Percentiles rank a stretch among this genome's conserved stretches.
These are phyloP conservation scores for Dynastes hyllus DNA, from an alignment of 2,888 invertebrate genomes.

Conservation along the genomic window DNA sequence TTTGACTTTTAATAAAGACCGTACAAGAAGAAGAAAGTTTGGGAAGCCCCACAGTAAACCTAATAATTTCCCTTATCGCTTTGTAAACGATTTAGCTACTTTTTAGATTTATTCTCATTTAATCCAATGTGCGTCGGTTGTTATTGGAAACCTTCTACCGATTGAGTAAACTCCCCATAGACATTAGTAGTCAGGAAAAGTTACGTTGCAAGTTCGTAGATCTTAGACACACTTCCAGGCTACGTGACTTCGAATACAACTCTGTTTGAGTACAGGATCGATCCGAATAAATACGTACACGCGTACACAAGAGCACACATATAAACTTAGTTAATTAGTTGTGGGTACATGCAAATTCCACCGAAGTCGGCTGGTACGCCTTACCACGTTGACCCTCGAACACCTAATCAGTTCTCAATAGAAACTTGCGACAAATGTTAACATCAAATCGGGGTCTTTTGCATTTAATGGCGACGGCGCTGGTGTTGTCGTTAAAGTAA, in stretches of 20 bases:
- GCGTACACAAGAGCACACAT: conserved; percentile 26
- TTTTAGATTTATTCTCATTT: not conserved
- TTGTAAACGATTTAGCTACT: not conserved
- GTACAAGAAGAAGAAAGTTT: not conserved
- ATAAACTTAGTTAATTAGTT: conserved; percentile 44
- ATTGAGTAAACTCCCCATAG: not conserved
- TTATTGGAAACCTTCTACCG: conserved; percentile 4
- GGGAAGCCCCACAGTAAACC: not conserved
- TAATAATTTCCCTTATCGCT: not conserved
- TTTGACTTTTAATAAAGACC: not conserved
- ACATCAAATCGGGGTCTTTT: not conserved
- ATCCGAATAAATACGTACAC: conserved; percentile 36
- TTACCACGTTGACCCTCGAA: not conserved
- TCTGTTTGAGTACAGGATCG: conserved; percentile 31
- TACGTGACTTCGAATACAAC: conserved; percentile 33
- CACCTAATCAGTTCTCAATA: conserved; percentile 24
- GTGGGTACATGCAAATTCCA: conserved; percentile 26
- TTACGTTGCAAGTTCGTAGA: conserved; percentile 26
- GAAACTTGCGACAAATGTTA: conserved; percentile 16
- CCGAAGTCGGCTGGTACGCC: conserved; percentile 8
- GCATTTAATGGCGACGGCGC: not conserved
- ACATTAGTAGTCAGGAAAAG: conserved; percentile 41
- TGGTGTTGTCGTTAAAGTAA: not conserved
- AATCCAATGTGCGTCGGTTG: conserved; percentile 9
- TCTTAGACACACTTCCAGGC: conserved; percentile 32